phyloP scores from a whole-genome alignment of 30 jellyfish, hydroid and myxozoan genomes.

The Calvadosia cruxmelitensis region DNA sequence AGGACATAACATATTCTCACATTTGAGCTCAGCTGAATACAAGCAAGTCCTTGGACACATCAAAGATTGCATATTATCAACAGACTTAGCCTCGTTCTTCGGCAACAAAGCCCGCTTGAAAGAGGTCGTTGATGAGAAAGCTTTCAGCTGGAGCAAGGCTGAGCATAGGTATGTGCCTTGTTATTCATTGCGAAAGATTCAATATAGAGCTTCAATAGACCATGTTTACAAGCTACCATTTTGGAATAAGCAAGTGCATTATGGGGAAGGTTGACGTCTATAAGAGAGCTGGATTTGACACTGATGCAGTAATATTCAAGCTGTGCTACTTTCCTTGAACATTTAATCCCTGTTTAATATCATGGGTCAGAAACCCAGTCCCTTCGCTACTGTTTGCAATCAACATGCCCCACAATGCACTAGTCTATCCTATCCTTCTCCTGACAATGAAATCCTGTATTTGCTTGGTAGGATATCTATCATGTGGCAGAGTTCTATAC shows the following conservation, averaged over 20 bases:
- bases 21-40: constrained; percentile 61
- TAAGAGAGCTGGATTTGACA: not conserved
- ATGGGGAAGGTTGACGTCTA: not conserved
- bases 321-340: no score
- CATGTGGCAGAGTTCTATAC: no score
- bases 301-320: no score
- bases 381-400: no score
- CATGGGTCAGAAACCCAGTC: no score
- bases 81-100: constrained; percentile 84
- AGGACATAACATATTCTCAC: constrained; percentile 91
- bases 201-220: not conserved
- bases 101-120: constrained; percentile 75
- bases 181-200: not conserved
- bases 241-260: no score
- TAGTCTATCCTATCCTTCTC: no score
- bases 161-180: constrained; percentile 47
- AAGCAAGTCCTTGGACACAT: constrained; percentile 70
- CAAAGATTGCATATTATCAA: constrained; percentile 76
- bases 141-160: constrained; percentile 41
- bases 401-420: no score
- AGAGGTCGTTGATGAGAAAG: constrained; percentile 31
- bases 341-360: no score
- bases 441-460: no score
- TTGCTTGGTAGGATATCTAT: no score
- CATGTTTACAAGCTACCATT: no score